Conservation (phyloP, 2,888 invertebrate species). For the Melipona beecheii region DNA sequence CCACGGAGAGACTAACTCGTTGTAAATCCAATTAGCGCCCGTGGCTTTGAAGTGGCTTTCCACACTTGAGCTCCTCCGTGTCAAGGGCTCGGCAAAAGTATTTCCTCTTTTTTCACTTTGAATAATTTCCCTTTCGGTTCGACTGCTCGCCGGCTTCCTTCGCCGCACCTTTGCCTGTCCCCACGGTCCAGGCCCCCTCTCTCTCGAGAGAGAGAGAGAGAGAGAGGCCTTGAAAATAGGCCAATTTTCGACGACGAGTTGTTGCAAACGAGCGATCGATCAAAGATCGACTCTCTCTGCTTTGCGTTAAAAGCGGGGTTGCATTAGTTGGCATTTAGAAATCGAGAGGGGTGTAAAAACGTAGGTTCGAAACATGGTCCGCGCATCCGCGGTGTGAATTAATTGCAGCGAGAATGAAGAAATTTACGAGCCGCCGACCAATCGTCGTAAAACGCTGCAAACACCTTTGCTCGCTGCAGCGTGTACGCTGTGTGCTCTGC, state of each 20-base stretch:
- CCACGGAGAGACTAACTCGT: constrained; percentile 75
- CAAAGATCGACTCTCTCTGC: background rate
- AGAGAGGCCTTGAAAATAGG: background rate
- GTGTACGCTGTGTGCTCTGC: background rate
- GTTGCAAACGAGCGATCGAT: background rate
- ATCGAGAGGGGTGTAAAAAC: background rate
- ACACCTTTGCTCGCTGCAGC: background rate
- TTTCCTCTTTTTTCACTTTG: constrained; percentile 66
- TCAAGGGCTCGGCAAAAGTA: constrained; percentile 70
- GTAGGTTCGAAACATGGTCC: background rate
- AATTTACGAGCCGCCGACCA: background rate
- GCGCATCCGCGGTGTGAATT: background rate
- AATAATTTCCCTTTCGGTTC: constrained; percentile 68
- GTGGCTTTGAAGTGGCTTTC: constrained; percentile 77
- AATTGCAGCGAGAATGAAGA: background rate
- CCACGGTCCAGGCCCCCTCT: background rate
- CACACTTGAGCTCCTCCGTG: constrained; percentile 72
- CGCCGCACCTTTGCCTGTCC: constrained; percentile 27
- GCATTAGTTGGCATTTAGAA: background rate
- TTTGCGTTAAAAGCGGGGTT: background rate
- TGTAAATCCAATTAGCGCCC: constrained; percentile 80
- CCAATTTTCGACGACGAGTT: constrained; percentile 12
- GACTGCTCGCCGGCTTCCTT: constrained; percentile 43
- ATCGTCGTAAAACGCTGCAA: background rate
- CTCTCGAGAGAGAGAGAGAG: too few relatives aligned